Evolutionary conservation across 2,113 vertebrate species (phyloP).

Genomic region (Caranx ignobilis): DNA sequence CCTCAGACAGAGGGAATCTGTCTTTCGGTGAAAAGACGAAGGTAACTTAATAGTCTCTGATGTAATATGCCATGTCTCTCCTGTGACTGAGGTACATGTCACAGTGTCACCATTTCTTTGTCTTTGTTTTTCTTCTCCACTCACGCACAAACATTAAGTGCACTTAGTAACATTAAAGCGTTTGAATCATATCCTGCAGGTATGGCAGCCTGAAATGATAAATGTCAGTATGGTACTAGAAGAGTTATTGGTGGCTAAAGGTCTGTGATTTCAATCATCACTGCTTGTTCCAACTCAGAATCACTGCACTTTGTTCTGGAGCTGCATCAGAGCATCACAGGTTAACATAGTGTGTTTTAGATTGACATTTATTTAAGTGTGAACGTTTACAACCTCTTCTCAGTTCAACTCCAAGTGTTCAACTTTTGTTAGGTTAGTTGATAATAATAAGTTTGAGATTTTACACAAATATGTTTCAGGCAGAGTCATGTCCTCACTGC

Average conservation of each 20-base stretch:
- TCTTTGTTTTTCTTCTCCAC: slow-evolving; percentile 1
- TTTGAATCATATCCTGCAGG: neutral
- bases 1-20: slow-evolving; percentile 46
- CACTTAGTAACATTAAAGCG: neutral
- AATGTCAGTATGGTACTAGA: neutral
- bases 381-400: too few relatives aligned
- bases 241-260: neutral
- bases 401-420: too few relatives aligned
- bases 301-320: neutral
- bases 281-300: neutral
- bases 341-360: neutral
- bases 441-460: too few relatives aligned
- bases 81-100: slow-evolving; percentile 30
- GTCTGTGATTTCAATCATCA: neutral
- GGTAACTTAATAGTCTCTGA: slow-evolving; percentile 71
- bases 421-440: too few relatives aligned
- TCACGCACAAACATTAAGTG: neutral
- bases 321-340: neutral
- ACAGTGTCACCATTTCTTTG: slow-evolving; percentile 5
- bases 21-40: slow-evolving; percentile 51
- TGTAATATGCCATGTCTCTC: slow-evolving; percentile 63
- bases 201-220: neutral
- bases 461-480: too few relatives aligned
- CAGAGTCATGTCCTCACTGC: too few relatives aligned
- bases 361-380: too few relatives aligned